Evolutionary conservation across 35 echinoderm and acorn worm species (phyloP).

Genomic region (Stichopus chloronotus): DNA sequence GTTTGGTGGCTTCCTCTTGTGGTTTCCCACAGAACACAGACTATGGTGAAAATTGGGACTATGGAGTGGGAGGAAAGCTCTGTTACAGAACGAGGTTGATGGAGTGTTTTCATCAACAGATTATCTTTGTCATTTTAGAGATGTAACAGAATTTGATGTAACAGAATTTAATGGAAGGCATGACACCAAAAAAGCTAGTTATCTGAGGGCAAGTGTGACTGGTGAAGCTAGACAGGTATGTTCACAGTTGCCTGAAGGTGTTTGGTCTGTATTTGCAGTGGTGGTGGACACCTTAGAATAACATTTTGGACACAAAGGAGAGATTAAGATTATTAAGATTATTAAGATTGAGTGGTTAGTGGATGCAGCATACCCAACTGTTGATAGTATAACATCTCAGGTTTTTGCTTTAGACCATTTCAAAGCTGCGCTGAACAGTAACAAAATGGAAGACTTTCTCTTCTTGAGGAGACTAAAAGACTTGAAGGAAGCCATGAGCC

Average conservation of each 20-base stretch:
- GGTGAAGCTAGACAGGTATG: slow-evolving; percentile 18
- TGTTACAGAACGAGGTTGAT: too few relatives aligned
- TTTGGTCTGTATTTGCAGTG: neutral
- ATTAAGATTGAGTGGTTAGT: too few relatives aligned
- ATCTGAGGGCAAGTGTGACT: slow-evolving; percentile 43
- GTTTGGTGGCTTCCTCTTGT: neutral
- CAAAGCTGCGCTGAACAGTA: neutral
- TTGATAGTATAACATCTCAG: too few relatives aligned
- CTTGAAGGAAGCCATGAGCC: neutral
- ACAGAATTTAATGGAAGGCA: slow-evolving; percentile 18
- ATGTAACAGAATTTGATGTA: too few relatives aligned
- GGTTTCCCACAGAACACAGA: neutral
- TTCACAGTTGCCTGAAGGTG: slow-evolving; percentile 2
- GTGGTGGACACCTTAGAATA: slow-evolving; percentile 7
- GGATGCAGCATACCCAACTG: too few relatives aligned
- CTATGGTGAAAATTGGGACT: too few relatives aligned
- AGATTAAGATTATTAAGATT: too few relatives aligned
- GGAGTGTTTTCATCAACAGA: neutral
- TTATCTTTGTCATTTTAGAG: neutral
- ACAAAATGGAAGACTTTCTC: neutral
- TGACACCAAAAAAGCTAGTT: slow-evolving; percentile 3
- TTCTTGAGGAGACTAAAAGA: neutral
- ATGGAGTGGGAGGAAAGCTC: neutral
- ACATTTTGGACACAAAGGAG: slow-evolving; percentile 8
- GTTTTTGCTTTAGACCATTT: neutral